phyloP scores from a whole-genome alignment of 2,797 vertebrate species.

The Rhabdophis nuchalis region DNA sequence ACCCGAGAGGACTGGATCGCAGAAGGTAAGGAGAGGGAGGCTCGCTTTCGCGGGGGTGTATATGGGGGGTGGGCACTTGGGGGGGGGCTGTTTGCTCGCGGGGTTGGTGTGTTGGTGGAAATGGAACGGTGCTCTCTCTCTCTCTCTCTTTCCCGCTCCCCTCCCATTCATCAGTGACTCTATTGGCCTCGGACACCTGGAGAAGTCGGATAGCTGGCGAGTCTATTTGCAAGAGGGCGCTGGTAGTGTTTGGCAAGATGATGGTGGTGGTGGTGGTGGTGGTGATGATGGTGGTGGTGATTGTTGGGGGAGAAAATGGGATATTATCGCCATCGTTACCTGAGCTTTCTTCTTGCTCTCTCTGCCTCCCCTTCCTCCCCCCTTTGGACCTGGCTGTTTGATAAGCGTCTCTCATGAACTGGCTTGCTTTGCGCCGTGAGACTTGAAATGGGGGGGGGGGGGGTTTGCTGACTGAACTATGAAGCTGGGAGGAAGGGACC shows the following conservation, averaged over 20 bases:
- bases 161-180: neutral
- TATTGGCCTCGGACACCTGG: neutral
- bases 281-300: too few relatives aligned
- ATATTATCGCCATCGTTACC: neutral
- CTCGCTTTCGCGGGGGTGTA: neutral
- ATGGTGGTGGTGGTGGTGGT: too few relatives aligned
- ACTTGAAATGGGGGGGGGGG: neutral
- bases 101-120: neutral
- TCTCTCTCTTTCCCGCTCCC: neutral
- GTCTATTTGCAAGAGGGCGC: neutral
- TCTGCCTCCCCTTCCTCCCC: too few relatives aligned
- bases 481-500: slow-evolving; percentile 10
- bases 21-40: neutral
- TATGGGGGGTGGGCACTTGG: too few relatives aligned
- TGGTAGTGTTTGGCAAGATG: neutral
- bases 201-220: neutral
- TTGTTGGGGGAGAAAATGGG: neutral
- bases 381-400: neutral
- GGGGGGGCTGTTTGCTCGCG: neutral
- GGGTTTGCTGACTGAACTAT: neutral
- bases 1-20: neutral
- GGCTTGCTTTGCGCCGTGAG: slow-evolving; percentile 15
- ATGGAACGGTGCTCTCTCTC: neutral
- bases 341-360: neutral
- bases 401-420: neutral